Conservation (phyloP, 2,888 invertebrate species). For the Dusona sp. region DNA sequence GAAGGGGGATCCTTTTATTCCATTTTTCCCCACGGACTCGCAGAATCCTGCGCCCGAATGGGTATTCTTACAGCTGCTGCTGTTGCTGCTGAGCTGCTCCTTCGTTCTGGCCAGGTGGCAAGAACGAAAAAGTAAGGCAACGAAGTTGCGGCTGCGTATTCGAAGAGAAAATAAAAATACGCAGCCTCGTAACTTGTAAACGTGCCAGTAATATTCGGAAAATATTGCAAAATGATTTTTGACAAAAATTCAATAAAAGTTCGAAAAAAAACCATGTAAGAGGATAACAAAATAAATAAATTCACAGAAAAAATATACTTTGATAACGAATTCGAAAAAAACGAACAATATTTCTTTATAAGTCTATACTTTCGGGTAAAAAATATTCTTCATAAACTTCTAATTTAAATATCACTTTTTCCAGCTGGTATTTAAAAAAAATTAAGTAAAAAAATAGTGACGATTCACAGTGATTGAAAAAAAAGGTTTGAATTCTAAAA, state of each 20-base stretch:
- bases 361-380: not conserved
- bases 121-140: conserved; percentile 38
- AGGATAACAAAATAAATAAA: not conserved
- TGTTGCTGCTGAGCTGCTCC: not conserved
- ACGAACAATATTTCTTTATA: not conserved
- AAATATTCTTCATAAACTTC: not conserved
- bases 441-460: not conserved
- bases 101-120: conserved; percentile 48
- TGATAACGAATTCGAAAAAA: not conserved
- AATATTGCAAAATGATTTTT: not conserved
- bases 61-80: conserved; percentile 55
- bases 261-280: not conserved
- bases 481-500: conserved; percentile 11
- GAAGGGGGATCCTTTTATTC: conserved; percentile 49
- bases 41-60: conserved; percentile 49
- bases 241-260: not conserved
- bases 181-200: conserved; percentile 10
- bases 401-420: not conserved
- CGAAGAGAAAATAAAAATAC: not conserved
- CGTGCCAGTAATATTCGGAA: not conserved
- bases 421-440: not conserved
- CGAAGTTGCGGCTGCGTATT: conserved; percentile 9
- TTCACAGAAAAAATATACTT: too few relatives aligned
- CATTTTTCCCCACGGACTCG: conserved; percentile 56
- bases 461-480: not conserved